Conservation (phyloP, 2,113 vertebrate genomes). For the Dicrurus megarhynchus region DNA sequence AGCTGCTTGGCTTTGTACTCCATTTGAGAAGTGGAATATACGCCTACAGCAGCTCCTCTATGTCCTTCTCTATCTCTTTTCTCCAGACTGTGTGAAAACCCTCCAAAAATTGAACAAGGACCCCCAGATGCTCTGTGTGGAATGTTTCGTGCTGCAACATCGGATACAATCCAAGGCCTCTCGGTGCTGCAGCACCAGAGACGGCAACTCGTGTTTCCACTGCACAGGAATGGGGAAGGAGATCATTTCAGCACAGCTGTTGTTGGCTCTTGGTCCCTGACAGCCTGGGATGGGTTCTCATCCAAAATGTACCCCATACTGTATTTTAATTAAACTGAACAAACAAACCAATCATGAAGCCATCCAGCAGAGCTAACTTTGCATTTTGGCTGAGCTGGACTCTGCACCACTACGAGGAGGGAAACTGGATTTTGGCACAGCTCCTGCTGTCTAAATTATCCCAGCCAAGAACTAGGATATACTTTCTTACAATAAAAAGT, state of each 20-base stretch:
- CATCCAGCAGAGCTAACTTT: background rate
- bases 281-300: background rate
- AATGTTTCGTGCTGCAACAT: accelerated
- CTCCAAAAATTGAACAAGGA: background rate
- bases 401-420: accelerated
- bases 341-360: background rate
- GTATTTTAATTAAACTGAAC: slow-evolving; percentile 49
- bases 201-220: background rate
- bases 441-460: background rate
- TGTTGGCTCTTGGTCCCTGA: background rate
- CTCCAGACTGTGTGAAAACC: background rate
- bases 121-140: background rate
- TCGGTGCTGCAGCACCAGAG: background rate
- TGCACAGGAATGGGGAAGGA: background rate
- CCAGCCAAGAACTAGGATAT: background rate
- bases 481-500: slow-evolving; percentile 3
- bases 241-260: background rate
- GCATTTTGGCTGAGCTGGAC: background rate
- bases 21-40: background rate
- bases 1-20: background rate
- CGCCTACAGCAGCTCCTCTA: background rate
- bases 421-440: background rate
- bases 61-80: background rate
- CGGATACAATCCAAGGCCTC: background rate
- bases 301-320: slow-evolving; percentile 5